Evolutionary conservation across 2,113 vertebrate species (phyloP).

Genomic region (Centrocercus urophasianus): DNA sequence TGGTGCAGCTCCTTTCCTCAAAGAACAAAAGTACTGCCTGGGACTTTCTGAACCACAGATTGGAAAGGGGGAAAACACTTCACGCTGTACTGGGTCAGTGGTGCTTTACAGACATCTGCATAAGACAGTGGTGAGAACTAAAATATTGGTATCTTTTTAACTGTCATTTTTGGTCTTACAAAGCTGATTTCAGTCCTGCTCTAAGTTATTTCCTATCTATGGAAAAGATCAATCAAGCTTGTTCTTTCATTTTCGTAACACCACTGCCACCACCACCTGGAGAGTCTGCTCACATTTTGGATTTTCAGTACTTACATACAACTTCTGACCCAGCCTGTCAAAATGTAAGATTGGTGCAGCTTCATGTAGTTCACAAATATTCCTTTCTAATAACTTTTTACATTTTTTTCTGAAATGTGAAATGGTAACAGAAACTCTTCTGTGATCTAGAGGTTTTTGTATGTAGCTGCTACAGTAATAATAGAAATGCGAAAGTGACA

Average conservation of each 20-base stretch:
- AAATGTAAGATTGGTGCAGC: not conserved
- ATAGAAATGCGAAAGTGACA: not conserved
- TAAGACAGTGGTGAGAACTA: not conserved
- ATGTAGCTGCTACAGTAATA: not conserved
- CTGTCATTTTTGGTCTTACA: conserved; percentile 63
- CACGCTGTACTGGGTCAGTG: not conserved
- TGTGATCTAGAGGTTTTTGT: not conserved
- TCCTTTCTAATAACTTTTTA: not conserved
- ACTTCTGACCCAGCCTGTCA: not conserved
- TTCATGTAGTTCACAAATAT: not conserved
- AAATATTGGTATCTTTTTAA: conserved; percentile 22
- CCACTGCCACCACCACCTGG: accelerated
- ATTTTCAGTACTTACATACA: not conserved
- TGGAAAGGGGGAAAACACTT: not conserved
- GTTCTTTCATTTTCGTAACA: conserved; percentile 43
- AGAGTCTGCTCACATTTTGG: not conserved
- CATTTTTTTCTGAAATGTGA: not conserved
- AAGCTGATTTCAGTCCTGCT: not conserved
- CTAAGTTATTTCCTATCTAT: conserved; percentile 43
- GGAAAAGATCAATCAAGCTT: conserved; percentile 52
- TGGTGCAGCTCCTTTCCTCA: conserved; percentile 3
- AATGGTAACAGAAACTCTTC: not conserved
- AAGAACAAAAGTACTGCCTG: not conserved
- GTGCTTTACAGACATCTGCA: not conserved
- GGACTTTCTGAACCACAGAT: conserved; percentile 38